These are phyloP conservation scores for Aphrophora alni DNA, from an alignment of 2,888 invertebrate species.

Conservation along the genomic window DNA sequence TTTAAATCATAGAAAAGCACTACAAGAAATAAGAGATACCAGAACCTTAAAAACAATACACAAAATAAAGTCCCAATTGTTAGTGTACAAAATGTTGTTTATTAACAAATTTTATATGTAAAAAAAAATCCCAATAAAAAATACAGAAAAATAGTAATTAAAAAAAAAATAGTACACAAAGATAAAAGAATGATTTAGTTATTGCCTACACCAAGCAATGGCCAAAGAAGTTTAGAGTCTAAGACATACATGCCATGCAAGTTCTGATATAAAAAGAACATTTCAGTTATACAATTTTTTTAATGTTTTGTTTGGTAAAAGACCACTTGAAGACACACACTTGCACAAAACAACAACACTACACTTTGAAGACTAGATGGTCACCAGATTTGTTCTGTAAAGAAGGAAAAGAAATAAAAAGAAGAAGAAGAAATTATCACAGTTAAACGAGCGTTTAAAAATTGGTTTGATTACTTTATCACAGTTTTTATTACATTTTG, in stretches of 20 bases:
- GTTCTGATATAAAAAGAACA: neutral
- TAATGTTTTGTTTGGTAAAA: neutral
- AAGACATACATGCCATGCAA: conserved; percentile 9
- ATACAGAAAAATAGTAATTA: neutral
- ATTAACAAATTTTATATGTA: neutral
- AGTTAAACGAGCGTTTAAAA: no score
- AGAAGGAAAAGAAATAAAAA: no score
- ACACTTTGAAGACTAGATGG: neutral
- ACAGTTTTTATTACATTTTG: no score
- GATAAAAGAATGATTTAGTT: no score
- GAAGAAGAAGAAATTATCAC: no score
- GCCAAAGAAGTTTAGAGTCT: neutral
- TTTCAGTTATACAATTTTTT: no score
- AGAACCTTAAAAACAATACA: neutral
- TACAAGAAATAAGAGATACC: neutral
- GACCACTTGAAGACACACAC: neutral
- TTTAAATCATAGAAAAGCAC: neutral
- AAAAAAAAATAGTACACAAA: conserved; percentile 4
- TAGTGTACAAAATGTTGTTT: neutral
- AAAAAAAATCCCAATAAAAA: neutral
- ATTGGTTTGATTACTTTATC: no score
- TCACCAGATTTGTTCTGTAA: no score
- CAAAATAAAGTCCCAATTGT: neutral
- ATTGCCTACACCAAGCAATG: neutral
- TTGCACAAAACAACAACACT: neutral